A percentile compares a stretch with the other conserved stretches of the same genome.
These are phyloP conservation scores for Picus viridis DNA, from an alignment of 2,797 vertebrate species.

Conservation along the genomic window DNA sequence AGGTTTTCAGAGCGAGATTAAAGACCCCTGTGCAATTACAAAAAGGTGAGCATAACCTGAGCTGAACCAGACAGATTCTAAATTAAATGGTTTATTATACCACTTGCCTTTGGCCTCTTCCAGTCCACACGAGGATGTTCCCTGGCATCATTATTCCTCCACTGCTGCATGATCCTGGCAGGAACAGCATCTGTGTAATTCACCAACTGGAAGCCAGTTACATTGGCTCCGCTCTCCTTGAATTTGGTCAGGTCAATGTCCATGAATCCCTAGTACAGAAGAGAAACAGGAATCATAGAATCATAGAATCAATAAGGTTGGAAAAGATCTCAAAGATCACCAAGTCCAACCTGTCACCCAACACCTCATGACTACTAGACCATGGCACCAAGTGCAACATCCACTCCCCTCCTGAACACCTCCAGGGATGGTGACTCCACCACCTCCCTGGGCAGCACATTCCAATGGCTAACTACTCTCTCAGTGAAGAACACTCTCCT, in stretches of 20 bases:
- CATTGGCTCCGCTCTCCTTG: constrained; percentile 94
- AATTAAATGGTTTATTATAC: neutral
- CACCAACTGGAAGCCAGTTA: constrained; percentile 97
- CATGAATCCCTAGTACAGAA: constrained; percentile 90
- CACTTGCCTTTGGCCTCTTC: constrained; percentile 89
- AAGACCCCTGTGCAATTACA: neutral
- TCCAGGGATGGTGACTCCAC: no score
- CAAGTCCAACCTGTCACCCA: no score
- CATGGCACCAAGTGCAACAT: no score
- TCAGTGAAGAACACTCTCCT: no score
- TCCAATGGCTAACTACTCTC: no score
- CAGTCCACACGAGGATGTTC: constrained; percentile 91
- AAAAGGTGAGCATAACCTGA: neutral
- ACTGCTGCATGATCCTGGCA: constrained; percentile 91
- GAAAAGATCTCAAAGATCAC: no score
- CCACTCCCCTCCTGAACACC: no score
- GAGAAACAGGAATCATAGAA: neutral
- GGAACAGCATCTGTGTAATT: constrained; percentile 90
- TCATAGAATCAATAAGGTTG: no score
- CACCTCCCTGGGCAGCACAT: no score
- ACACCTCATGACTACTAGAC: no score
- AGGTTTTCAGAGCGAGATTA: neutral
- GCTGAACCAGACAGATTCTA: neutral
- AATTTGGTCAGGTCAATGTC: constrained; percentile 96
- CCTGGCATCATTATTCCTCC: constrained; percentile 93